phyloP scores from a whole-genome alignment of 2,888 invertebrate genomes.

The Pristionchus exspectatus region DNA sequence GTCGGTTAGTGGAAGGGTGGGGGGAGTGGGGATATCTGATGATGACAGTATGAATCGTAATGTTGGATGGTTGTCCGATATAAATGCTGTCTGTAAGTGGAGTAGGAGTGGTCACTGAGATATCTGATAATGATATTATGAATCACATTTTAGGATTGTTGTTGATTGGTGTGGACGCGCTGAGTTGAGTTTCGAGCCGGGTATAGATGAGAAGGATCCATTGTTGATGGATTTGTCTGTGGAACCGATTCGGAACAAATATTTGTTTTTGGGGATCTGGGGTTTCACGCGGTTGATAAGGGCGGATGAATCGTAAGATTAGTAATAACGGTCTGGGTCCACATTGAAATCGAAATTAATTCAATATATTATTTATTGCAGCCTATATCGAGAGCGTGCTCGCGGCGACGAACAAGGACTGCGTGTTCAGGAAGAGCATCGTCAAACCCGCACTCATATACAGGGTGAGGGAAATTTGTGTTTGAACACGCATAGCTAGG shows the following conservation, averaged over 20 bases:
- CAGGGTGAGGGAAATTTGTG: slow-evolving; percentile 80
- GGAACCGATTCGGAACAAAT: too few species aligned
- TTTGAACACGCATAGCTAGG: background rate
- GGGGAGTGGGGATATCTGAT: background rate
- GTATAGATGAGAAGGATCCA: too few species aligned
- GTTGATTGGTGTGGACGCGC: too few species aligned
- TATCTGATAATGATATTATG: too few species aligned
- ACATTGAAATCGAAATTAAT: background rate
- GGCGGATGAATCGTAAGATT: background rate
- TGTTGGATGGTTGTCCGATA: background rate
- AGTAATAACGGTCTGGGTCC: background rate
- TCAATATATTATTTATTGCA: background rate
- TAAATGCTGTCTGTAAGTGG: too few species aligned
- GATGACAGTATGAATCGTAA: background rate
- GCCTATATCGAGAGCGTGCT: slow-evolving; percentile 43
- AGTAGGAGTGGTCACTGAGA: too few species aligned
- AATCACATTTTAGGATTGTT: too few species aligned
- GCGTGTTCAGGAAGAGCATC: slow-evolving; percentile 45
- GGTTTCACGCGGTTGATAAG: background rate
- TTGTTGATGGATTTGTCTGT: too few species aligned
- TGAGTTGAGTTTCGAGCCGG: too few species aligned
- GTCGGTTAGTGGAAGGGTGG: slow-evolving; percentile 77
- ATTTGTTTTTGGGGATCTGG: background rate
- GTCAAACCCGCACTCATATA: slow-evolving; percentile 81
- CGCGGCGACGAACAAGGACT: background rate